Conservation (phyloP, 2,888 invertebrate genomes). For the Leucozona laternaria region DNA sequence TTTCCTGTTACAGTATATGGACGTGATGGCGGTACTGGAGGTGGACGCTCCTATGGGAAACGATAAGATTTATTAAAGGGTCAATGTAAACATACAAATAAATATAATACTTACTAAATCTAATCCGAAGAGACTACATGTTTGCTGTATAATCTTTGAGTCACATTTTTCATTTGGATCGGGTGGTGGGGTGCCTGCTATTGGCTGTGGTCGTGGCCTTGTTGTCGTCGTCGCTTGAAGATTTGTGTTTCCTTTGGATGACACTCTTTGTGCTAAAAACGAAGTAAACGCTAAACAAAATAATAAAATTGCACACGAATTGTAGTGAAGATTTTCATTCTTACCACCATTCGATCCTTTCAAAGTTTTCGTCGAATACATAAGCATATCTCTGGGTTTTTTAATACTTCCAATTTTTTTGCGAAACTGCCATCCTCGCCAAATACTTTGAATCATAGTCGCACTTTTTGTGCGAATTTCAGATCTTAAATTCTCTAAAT, state of each 20-base stretch:
- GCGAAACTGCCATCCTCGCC: constrained; percentile 91
- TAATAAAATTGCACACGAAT: constrained; percentile 77
- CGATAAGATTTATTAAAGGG: constrained; percentile 58
- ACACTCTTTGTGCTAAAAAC: constrained; percentile 80
- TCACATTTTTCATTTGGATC: constrained; percentile 94
- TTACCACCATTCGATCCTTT: constrained; percentile 81
- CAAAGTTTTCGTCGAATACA: constrained; percentile 77
- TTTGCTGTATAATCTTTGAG: constrained; percentile 94
- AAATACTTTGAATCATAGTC: constrained; percentile 92
- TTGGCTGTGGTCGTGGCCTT: constrained; percentile 94
- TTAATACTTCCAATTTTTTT: constrained; percentile 87
- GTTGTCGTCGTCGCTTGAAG: constrained; percentile 84
- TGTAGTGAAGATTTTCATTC: constrained; percentile 27
- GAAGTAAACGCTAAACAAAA: constrained; percentile 69
- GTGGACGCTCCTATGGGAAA: constrained; percentile 90
- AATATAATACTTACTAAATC: constrained; percentile 88
- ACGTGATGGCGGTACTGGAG: constrained; percentile 95
- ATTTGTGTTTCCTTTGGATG: constrained; percentile 82
- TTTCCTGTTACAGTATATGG: constrained; percentile 96
- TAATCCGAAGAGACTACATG: constrained; percentile 94
- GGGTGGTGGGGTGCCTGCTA: constrained; percentile 94
- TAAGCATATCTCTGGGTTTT: constrained; percentile 77
- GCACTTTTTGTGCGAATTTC: constrained; percentile 92
- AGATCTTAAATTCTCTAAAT: constrained; percentile 92
- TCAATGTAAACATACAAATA: background rate